Conservation (phyloP, 2,888 invertebrate genomes). For the Mesopsocus fuscifrons region DNA sequence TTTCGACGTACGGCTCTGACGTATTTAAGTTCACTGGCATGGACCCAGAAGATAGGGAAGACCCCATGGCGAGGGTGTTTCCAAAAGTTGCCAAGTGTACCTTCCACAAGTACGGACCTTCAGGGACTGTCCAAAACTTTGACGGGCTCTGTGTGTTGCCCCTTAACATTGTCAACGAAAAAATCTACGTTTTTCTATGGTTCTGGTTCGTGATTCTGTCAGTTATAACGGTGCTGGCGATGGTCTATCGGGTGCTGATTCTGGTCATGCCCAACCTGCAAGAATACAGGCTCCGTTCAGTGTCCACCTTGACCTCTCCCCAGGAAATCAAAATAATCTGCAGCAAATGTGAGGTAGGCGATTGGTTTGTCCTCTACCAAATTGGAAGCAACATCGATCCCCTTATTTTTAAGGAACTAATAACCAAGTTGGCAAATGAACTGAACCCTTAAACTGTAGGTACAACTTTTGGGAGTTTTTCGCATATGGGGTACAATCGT, state of each 20-base stretch:
- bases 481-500: too few species aligned
- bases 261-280: slow-evolving; percentile 60
- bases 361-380: slow-evolving; percentile 85
- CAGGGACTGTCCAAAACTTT: slow-evolving; percentile 65
- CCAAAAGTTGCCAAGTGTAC: slow-evolving; percentile 82
- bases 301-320: slow-evolving; percentile 58
- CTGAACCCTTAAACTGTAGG: too few species aligned
- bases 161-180: slow-evolving; percentile 79
- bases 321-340: slow-evolving; percentile 61
- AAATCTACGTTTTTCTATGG: slow-evolving; percentile 74
- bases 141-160: slow-evolving; percentile 85
- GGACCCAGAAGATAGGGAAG: slow-evolving; percentile 58
- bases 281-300: slow-evolving; percentile 58
- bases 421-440: slow-evolving; percentile 49
- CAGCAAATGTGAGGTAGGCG: slow-evolving; percentile 68
- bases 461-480: too few species aligned
- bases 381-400: slow-evolving; percentile 88
- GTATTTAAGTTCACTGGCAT: slow-evolving; percentile 56
- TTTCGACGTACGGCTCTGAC: slow-evolving; percentile 46
- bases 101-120: slow-evolving; percentile 76
- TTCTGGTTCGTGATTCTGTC: slow-evolving; percentile 64
- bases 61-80: slow-evolving; percentile 69
- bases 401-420: slow-evolving; percentile 70
- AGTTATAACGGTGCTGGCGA: slow-evolving; percentile 49
- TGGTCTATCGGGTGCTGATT: slow-evolving; percentile 57